Evolutionary conservation across 2,888 invertebrate species (phyloP), one percentile per base, ranked within the genome.

Genomic region (Drosophila sordidula): DNA sequence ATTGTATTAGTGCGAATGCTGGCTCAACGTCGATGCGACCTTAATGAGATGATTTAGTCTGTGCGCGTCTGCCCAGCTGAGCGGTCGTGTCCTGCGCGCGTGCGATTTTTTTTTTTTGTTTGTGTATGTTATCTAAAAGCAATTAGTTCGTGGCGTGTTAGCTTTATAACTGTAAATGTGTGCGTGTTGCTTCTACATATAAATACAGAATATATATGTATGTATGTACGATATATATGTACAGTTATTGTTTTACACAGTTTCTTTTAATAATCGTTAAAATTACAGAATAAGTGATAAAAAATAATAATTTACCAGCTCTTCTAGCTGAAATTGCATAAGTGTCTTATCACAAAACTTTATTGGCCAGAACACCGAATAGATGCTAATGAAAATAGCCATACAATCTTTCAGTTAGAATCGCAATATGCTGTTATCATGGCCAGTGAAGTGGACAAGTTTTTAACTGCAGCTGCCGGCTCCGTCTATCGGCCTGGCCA

Each of bases 351-450:
- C 25, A 16, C 16, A 14, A 16, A 39, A 39, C 25, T 29, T 26
- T 26, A 8, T 51, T 39, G 12, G 1, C 39, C 12, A 14, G 22
- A 12, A 11, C 11, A 25, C 26, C 26, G 12, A 26, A 9, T 16
- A 3, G 12, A 46, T 16, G 3, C 6, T 6, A 32, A 16, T 51
- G 12, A n/a, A 8, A 52, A 14, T 9, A 26, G 26, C 26, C 5
- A 44, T 44, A 8, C 12, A 36, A 9, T 11, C 4, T 55, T 32
- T 14, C 16, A 11, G 29, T 29, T 56, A 6, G 42, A 52, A 44
- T 52, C 26, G 5, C 47, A 46, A 18, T 25, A 6, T 47, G 59
- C 70, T 57, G 42, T 56, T 59, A 73, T 75, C 75, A 70, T 57
- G 74, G 61, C 49, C 52, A 69, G 56, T 29, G 11, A 25, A 39